A percentile compares a stretch with the other conserved stretches of the same genome.
phyloP scores from a whole-genome alignment of 2,797 vertebrate species.

The Craterocephalus amniculus region DNA sequence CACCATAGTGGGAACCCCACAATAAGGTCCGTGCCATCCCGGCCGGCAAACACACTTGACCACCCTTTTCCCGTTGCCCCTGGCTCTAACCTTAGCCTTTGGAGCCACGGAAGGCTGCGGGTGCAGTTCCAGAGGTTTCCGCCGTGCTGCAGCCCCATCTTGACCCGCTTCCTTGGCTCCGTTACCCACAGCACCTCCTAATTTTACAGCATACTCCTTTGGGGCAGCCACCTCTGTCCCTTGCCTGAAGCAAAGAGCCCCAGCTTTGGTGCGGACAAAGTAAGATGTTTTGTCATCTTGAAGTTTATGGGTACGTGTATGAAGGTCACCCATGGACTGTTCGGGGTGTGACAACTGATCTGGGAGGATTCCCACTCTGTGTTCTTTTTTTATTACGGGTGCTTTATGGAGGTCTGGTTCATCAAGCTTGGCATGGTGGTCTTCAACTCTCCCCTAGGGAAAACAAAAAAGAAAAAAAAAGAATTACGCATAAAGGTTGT shows the following conservation, averaged over 20 bases:
- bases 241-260: constrained; percentile 91
- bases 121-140: constrained; percentile 72
- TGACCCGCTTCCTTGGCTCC: constrained; percentile 33
- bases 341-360: constrained; percentile 37
- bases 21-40: constrained; percentile 97
- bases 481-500: neutral
- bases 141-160: constrained; percentile 42
- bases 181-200: constrained; percentile 32
- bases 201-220: constrained; percentile 70
- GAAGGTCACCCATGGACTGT: constrained; percentile 78
- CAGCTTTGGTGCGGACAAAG: constrained; percentile 93
- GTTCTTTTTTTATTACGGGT: constrained; percentile 6
- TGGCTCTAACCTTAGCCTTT: constrained; percentile 64
- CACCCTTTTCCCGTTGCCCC: constrained; percentile 72
- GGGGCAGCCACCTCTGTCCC: constrained; percentile 87
- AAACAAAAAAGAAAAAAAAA: neutral
- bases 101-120: constrained; percentile 64
- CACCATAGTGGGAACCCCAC: constrained; percentile 96
- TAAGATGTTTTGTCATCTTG: constrained; percentile 87
- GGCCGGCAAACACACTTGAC: constrained; percentile 95
- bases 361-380: constrained; percentile 12
- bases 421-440: constrained; percentile 35
- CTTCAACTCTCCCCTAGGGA: constrained; percentile 56
- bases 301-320: constrained; percentile 84
- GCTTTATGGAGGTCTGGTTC: constrained; percentile 28